Conservation (phyloP, 2,797 vertebrate species). For the Sebastes kiyomatsui region DNA sequence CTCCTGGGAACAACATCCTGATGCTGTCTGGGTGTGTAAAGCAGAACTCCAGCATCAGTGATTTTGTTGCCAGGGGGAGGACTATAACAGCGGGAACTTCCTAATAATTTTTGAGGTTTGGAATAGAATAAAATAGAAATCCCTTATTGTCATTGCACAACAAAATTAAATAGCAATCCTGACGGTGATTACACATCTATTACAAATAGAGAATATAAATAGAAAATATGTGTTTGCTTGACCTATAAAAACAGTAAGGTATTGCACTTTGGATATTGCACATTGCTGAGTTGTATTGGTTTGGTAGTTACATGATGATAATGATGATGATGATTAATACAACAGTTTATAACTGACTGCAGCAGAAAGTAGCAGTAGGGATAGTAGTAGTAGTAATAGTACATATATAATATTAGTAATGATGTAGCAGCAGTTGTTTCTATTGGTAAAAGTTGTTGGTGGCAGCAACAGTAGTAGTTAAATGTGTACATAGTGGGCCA, state of each 20-base stretch:
- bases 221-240: too few relatives aligned
- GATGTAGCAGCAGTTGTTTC: background rate
- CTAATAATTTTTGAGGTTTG: background rate
- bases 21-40: slow-evolving; percentile 89
- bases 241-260: too few relatives aligned
- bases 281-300: too few relatives aligned
- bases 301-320: background rate
- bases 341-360: background rate
- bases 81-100: slow-evolving; percentile 64
- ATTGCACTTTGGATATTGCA: too few relatives aligned
- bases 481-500: background rate
- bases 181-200: too few relatives aligned
- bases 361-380: background rate
- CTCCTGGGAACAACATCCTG: slow-evolving; percentile 91
- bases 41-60: slow-evolving; percentile 94
- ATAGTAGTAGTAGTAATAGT: background rate
- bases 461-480: background rate
- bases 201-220: too few relatives aligned
- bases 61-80: slow-evolving; percentile 91
- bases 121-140: rapidly evolving
- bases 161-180: too few relatives aligned
- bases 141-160: too few relatives aligned
- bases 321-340: background rate
- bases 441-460: background rate
- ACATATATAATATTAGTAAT: background rate